Evolutionary conservation across 53 echinoderm and acorn worm species (phyloP).

Genomic region (Temnopleurus reevesii): DNA sequence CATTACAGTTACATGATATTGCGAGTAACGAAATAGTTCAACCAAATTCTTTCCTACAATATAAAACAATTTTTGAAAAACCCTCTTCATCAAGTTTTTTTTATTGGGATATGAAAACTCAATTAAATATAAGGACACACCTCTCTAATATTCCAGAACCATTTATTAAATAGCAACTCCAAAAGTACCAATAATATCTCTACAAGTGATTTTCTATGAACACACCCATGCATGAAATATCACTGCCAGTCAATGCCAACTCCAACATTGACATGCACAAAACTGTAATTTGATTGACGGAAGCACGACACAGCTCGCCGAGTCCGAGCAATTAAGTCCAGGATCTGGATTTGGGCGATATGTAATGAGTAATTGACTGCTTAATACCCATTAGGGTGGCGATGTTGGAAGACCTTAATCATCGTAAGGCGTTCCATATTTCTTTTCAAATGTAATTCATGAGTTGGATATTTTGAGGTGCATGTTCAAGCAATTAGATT

Average conservation of each 20-base stretch:
- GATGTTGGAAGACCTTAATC: neutral
- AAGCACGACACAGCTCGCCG: neutral
- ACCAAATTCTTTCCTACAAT: too few species aligned
- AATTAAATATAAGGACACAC: too few species aligned
- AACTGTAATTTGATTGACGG: neutral
- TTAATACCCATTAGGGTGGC: slow-evolving; percentile 14
- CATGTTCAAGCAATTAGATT: neutral
- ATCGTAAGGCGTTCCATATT: neutral
- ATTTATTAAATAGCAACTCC: too few species aligned
- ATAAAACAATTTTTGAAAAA: too few species aligned
- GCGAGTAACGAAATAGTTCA: too few species aligned
- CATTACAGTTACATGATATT: too few species aligned
- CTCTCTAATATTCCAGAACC: too few species aligned
- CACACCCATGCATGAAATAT: neutral
- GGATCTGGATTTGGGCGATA: slow-evolving; percentile 14
- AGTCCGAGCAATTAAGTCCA: neutral
- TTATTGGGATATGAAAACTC: too few species aligned
- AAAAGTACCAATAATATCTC: too few species aligned
- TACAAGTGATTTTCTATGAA: too few species aligned
- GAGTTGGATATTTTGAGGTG: neutral
- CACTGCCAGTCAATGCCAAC: slow-evolving; percentile 1
- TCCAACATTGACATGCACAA: neutral
- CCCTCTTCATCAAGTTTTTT: too few species aligned
- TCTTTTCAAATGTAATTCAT: neutral
- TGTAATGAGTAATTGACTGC: slow-evolving; percentile 32